Conservation (phyloP, 2,113 vertebrate species). For the Alectura lathami region DNA sequence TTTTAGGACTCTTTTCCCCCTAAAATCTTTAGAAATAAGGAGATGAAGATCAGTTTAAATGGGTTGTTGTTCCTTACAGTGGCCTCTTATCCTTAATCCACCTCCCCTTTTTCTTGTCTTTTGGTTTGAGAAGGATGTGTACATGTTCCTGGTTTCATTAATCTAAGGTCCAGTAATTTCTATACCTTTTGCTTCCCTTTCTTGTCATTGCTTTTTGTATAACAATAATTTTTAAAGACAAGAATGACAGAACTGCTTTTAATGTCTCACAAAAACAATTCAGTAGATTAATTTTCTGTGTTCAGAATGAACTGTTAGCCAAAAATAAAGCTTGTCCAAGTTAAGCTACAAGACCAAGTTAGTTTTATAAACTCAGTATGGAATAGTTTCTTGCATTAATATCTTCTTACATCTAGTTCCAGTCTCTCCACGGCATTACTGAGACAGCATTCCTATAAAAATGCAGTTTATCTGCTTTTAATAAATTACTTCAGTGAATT, state of each 20-base stretch:
- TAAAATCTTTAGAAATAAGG: not conserved
- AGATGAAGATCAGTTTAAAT: not conserved
- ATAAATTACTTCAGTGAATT: not conserved
- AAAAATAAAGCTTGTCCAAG: not conserved
- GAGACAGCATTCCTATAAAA: not conserved
- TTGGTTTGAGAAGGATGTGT: not conserved
- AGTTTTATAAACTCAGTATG: not conserved
- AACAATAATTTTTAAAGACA: not conserved
- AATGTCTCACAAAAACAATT: not conserved
- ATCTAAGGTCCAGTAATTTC: not conserved
- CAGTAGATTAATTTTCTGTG: not conserved
- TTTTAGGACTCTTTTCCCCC: not conserved
- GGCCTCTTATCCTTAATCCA: not conserved
- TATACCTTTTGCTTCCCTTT: not conserved
- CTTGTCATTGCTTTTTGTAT: not conserved
- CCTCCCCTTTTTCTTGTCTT: not conserved
- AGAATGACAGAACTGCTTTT: not conserved
- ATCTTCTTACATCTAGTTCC: not conserved
- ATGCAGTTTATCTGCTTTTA: not conserved
- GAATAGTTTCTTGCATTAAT: not conserved
- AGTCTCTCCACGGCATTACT: not conserved
- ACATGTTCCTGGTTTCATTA: not conserved
- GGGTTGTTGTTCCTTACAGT: not conserved
- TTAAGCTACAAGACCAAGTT: not conserved
- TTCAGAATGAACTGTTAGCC: not conserved